Evolutionary conservation across 2,797 vertebrate species (phyloP).

Genomic region (Lepus oiostolus): DNA sequence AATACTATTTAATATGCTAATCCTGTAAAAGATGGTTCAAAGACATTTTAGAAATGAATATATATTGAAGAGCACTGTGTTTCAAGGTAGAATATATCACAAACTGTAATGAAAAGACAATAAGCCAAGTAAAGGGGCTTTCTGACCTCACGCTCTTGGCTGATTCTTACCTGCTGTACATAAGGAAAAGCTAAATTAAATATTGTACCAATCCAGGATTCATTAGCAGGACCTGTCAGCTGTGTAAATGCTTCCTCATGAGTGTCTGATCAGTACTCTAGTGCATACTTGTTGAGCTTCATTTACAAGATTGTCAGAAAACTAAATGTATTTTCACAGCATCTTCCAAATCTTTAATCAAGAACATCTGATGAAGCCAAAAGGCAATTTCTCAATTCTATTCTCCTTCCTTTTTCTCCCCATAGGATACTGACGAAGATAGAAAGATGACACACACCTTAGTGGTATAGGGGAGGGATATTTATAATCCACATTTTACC

Average conservation of each 20-base stretch:
- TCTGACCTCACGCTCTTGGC: conserved; percentile 65
- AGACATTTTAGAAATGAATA: conserved; percentile 18
- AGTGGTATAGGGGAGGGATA: conserved; percentile 25
- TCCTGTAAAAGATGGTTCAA: conserved; percentile 51
- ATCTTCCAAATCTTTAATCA: conserved; percentile 76
- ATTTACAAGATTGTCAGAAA: conserved; percentile 76
- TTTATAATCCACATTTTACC: conserved; percentile 66
- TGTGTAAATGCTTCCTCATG: conserved; percentile 51
- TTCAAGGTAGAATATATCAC: conserved; percentile 76
- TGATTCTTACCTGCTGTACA: conserved; percentile 45
- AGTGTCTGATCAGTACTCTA: conserved; percentile 52
- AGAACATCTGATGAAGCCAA: conserved; percentile 70
- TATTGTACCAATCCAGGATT: conserved; percentile 42
- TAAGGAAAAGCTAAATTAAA: conserved; percentile 67
- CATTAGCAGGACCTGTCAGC: conserved; percentile 30
- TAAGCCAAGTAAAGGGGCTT: conserved; percentile 68
- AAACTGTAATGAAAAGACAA: conserved; percentile 73
- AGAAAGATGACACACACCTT: conserved; percentile 51
- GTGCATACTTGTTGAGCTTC: conserved; percentile 69
- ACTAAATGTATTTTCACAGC: conserved; percentile 72
- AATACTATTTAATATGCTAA: conserved; percentile 77
- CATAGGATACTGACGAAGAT: conserved; percentile 59
- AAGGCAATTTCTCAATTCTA: conserved; percentile 65
- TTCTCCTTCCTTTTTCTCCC: background rate
- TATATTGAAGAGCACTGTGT: conserved; percentile 72